Evolutionary conservation across 2,113 vertebrate genomes (phyloP).

Genomic region (Mirza zaza): DNA sequence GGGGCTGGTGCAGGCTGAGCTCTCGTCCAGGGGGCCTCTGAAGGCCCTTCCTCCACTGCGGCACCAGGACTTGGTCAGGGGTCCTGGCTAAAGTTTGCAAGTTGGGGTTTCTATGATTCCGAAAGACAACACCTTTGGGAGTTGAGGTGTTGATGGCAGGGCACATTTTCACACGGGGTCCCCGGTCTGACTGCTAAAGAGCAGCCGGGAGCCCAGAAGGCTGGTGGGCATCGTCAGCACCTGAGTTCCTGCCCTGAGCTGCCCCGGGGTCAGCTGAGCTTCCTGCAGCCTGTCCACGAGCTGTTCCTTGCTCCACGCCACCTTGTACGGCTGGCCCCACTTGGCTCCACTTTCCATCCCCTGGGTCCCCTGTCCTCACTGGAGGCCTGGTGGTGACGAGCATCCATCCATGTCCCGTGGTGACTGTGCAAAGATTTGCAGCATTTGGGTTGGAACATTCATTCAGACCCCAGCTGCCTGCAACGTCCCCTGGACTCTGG

Average conservation of each 20-base stretch:
- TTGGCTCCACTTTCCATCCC: neutral
- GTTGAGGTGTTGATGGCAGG: no score
- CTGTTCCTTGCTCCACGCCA: rapidly evolving
- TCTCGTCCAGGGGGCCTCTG: neutral
- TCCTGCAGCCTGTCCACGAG: neutral
- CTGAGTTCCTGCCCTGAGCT: rapidly evolving
- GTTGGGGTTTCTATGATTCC: neutral
- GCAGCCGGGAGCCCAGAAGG: neutral
- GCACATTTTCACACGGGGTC: rapidly evolving
- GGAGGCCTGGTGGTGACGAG: neutral
- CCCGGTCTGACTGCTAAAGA: rapidly evolving
- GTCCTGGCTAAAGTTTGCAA: neutral
- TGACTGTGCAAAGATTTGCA: neutral
- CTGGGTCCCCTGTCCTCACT: rapidly evolving
- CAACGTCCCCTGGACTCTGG: neutral
- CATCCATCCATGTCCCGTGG: rapidly evolving
- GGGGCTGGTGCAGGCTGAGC: neutral
- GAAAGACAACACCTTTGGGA: neutral
- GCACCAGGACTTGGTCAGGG: neutral
- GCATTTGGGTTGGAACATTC: rapidly evolving
- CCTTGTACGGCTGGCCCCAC: neutral
- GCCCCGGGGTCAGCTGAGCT: rapidly evolving
- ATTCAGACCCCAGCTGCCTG: rapidly evolving
- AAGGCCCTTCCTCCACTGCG: no score
- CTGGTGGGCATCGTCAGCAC: rapidly evolving